Evolutionary conservation across 2,113 vertebrate genomes (phyloP).

Genomic region (Monarcha castaneiventris): DNA sequence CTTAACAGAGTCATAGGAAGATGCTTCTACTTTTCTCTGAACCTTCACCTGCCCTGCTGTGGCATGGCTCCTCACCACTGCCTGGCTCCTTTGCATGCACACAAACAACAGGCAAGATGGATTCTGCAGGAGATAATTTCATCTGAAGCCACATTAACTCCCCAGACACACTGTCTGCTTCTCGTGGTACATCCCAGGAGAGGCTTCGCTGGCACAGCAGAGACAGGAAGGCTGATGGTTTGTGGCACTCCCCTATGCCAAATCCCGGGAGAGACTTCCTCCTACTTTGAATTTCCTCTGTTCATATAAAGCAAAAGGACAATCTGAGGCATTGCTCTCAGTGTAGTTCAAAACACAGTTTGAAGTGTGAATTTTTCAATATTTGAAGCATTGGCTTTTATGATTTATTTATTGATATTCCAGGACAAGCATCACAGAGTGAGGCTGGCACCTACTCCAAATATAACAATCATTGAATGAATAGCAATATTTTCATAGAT

Average conservation of each 20-base stretch:
- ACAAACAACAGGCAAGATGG: background rate
- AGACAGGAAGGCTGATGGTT: constrained; percentile 50
- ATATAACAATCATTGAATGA: background rate
- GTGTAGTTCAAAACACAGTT: constrained; percentile 63
- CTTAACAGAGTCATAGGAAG: background rate
- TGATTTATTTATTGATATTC: constrained; percentile 70
- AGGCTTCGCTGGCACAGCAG: constrained; percentile 25
- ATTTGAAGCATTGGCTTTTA: constrained; percentile 66
- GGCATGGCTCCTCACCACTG: background rate
- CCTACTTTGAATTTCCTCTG: constrained; percentile 61
- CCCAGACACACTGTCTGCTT: constrained; percentile 40
- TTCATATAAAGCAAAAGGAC: constrained; percentile 58
- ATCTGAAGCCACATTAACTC: constrained; percentile 37
- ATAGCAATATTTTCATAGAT: background rate
- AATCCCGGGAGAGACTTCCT: constrained; percentile 29
- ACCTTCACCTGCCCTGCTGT: background rate
- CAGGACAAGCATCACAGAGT: constrained; percentile 29
- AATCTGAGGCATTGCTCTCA: constrained; percentile 51
- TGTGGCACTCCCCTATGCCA: constrained; percentile 42
- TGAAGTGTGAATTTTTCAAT: constrained; percentile 66
- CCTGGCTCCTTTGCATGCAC: background rate
- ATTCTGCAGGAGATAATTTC: constrained; percentile 39
- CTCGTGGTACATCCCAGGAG: constrained; percentile 37
- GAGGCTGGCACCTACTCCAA: constrained; percentile 23
- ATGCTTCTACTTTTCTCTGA: background rate